phyloP scores from a whole-genome alignment of 64 coral and sea anemone genomes.

The Catalaphyllia jardinei region DNA sequence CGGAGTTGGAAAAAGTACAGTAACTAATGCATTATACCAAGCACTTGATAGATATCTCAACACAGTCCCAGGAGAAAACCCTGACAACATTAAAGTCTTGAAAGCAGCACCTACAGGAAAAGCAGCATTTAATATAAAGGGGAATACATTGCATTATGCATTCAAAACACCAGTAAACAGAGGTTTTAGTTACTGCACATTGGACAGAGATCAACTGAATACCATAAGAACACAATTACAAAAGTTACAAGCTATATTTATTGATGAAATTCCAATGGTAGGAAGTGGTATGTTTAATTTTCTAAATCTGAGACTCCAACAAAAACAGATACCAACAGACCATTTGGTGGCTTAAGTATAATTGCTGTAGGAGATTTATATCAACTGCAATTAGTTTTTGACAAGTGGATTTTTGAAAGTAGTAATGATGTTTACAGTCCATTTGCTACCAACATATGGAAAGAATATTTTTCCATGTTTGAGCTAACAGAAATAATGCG shows the following conservation, averaged over 20 bases:
- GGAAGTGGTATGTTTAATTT: neutral
- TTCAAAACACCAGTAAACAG: constrained; percentile 30
- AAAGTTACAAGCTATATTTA: constrained; percentile 20
- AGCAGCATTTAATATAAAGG: neutral
- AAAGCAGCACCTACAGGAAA: too few relatives aligned
- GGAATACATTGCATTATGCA: constrained; percentile 11
- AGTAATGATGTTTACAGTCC: too few relatives aligned
- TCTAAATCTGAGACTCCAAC: constrained; percentile 13
- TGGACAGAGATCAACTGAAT: constrained; percentile 16
- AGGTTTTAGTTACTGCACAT: constrained; percentile 26
- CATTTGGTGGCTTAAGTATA: too few relatives aligned
- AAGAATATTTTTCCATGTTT: neutral
- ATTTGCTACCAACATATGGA: neutral
- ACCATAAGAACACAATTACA: constrained; percentile 33
- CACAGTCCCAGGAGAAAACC: too few relatives aligned
- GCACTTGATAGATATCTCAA: too few relatives aligned
- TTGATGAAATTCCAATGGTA: constrained; percentile 25
- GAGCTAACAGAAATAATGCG: constrained; percentile 28
- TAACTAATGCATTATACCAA: too few relatives aligned
- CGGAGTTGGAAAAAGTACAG: too few relatives aligned
- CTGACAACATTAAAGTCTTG: too few relatives aligned
- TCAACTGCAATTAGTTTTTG: too few relatives aligned
- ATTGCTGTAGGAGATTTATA: too few relatives aligned
- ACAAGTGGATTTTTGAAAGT: too few relatives aligned
- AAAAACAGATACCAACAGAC: neutral